A percentile compares a stretch with the other conserved stretches of the same genome.
Conservation (phyloP, 1,140 invertebrate species). For the Zaprionus ornatus region DNA sequence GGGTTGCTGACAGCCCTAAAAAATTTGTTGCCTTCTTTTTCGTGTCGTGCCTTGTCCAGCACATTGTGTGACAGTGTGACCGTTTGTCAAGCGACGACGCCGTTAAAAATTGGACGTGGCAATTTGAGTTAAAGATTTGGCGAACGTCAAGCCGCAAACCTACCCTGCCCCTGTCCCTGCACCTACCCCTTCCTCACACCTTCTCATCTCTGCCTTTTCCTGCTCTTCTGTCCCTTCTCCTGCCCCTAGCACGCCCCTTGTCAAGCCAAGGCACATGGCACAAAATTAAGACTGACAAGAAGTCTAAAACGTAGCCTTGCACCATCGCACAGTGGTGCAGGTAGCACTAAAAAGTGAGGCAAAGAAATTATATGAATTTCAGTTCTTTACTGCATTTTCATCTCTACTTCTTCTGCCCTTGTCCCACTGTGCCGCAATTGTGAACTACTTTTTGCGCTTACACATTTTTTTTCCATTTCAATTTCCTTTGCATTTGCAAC, state of each 20-base stretch:
- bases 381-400: not conserved
- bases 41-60: constrained; percentile 35
- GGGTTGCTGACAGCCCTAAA: constrained; percentile 50
- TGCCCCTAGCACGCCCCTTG: not conserved
- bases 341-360: not conserved
- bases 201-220: not conserved
- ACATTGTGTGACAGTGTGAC: constrained; percentile 75
- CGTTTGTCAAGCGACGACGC: constrained; percentile 58
- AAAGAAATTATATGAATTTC: not conserved
- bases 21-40: constrained; percentile 68
- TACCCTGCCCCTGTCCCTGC: not conserved
- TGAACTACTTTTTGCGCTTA: not conserved
- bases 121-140: constrained; percentile 75
- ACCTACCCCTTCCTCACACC: not conserved
- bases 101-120: constrained; percentile 68
- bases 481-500: not conserved
- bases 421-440: constrained; percentile 41
- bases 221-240: not conserved
- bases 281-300: constrained; percentile 76
- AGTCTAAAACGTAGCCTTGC: constrained; percentile 39
- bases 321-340: constrained; percentile 41
- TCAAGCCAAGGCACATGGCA: constrained; percentile 28
- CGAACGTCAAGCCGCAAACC: not conserved
- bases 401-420: not conserved
- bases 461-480: not conserved